Evolutionary conservation across 1,140 invertebrate species (phyloP), one percentile per base, ranked within the genome.

Genomic region (Cyphomyrmex costatus): DNA sequence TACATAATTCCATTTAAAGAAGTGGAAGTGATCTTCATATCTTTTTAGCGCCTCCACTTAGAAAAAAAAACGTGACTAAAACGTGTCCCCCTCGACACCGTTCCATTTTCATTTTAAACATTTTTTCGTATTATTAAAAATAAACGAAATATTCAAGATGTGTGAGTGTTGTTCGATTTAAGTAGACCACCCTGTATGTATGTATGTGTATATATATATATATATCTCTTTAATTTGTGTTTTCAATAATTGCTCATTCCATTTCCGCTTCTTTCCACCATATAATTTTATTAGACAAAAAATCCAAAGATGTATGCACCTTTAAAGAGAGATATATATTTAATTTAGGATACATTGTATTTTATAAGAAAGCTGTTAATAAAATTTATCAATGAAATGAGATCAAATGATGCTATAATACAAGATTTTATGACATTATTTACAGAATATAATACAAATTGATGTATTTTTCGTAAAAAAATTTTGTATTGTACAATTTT

Each of bases 371-470:
- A 49, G 12, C 3, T 16, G 14, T 49, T 71, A 58, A 82, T 30
- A 73, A 74, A 19, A 33, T 61, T 49, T 36, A 46, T 73, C 2
- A 16, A 76, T 49, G n/a, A 51, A 83, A 16, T 80, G 61, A 65
- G 24, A 65, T 77, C 24, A 78, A 85, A 36, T 53, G 19, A 65
- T 42, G 6, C 14, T 84, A 77, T 65, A 78, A 85, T 76, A 85
- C 46, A 78, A 85, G 33, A 3, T 53, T 74, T 74, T 6, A 7
- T 68, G 21, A 21, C 24, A 56, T 12, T 84, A 76, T 65, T 14
- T 78, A 85, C 58, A 77, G 21, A 65, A 85, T 85, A 46, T 78
- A 77, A 65, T 42, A 85, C 33, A 77, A 19, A 63, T 84, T 58
- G 46, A 74, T 21, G 76, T 14, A 68, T 63, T 77, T 78, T 16